A percentile compares a stretch with the other conserved stretches of the same genome.
Conservation (phyloP, 1,140 invertebrate genomes). For the Oscheius sp. region DNA sequence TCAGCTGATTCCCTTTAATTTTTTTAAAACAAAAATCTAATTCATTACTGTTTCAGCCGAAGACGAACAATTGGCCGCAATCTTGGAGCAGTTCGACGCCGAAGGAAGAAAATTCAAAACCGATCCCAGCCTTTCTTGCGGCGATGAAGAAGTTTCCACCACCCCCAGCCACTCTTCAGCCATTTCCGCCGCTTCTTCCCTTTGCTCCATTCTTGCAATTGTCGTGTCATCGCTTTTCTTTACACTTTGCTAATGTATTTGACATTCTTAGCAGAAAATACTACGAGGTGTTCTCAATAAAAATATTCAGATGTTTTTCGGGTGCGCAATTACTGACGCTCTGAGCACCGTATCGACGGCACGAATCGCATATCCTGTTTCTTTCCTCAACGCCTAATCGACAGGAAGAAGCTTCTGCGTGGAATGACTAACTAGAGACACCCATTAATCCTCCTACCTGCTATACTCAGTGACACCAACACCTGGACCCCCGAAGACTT, state of each 20-base stretch:
- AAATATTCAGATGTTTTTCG: background rate
- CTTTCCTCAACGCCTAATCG: background rate
- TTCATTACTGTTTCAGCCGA: background rate
- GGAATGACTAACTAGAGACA: constrained; percentile 3
- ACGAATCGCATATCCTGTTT: background rate
- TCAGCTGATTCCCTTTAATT: too few species aligned
- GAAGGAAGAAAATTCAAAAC: background rate
- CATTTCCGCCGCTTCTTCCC: too few species aligned
- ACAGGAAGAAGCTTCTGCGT: constrained; percentile 4
- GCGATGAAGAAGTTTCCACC: background rate
- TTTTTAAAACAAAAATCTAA: too few species aligned
- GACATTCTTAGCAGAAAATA: background rate
- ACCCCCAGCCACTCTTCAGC: background rate
- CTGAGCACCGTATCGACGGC: background rate
- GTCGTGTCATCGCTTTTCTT: too few species aligned
- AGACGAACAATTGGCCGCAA: background rate
- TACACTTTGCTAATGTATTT: background rate
- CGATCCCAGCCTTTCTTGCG: background rate
- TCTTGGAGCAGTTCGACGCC: background rate
- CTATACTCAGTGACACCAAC: too few species aligned
- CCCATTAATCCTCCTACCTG: constrained; percentile 8
- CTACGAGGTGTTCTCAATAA: constrained; percentile 8
- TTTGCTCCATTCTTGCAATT: too few species aligned
- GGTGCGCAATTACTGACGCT: background rate
- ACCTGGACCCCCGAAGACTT: too few species aligned